These are phyloP conservation scores for Muscicapa adusta DNA, from an alignment of 2,113 vertebrate genomes.

Conservation along the genomic window DNA sequence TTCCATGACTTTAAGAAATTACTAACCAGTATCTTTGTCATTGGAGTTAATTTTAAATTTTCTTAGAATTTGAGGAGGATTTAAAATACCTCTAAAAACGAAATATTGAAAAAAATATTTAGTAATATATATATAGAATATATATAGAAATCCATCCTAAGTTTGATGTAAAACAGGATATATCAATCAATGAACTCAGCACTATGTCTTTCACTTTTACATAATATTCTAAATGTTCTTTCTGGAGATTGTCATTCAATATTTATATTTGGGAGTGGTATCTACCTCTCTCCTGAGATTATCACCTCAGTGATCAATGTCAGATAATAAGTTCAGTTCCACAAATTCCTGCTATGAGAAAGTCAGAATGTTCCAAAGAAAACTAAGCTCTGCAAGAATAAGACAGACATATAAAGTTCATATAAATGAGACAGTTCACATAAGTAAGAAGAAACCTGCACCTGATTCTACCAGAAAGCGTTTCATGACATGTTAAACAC, in stretches of 20 bases:
- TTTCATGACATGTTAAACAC: not conserved
- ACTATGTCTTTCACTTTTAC: not conserved
- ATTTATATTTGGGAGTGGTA: not conserved
- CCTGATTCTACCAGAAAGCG: not conserved
- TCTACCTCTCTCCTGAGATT: not conserved
- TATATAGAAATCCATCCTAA: not conserved
- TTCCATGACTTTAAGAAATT: not conserved
- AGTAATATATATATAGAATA: not conserved
- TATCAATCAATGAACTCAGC: not conserved
- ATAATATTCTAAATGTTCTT: not conserved
- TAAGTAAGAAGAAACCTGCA: not conserved
- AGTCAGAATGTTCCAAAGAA: not conserved
- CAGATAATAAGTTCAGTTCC: not conserved
- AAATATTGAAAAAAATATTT: not conserved
- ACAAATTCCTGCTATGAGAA: not conserved
- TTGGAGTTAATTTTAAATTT: not conserved
- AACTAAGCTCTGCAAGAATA: not conserved
- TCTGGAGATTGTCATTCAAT: not conserved
- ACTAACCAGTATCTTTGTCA: not conserved
- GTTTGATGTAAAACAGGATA: not conserved
- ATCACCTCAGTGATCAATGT: not conserved
- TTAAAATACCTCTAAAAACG: not conserved
- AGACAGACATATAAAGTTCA: not conserved
- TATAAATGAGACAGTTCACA: not conserved
- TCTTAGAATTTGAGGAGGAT: not conserved